Evolutionary conservation across 2,888 invertebrate species (phyloP), one percentile per base, ranked within the genome.

Genomic region (Apotomis capreana): DNA sequence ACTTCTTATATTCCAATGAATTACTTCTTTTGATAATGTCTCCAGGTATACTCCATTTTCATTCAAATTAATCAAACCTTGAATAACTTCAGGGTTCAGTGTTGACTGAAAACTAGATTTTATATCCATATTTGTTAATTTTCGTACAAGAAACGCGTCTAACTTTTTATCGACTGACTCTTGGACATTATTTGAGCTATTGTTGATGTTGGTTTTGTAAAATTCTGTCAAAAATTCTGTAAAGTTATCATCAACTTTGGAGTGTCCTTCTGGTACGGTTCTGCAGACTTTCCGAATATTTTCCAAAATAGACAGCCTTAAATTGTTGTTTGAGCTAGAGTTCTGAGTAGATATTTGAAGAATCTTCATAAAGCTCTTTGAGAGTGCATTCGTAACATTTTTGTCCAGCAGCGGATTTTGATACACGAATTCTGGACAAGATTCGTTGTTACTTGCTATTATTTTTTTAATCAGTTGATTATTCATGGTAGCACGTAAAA

Each of bases 311-410:
- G 87, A 82, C 12, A 81, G 68, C 8, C 90, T 81, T 63, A 91
- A 75, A 72, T 86, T 89, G 63, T 82, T 86, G 72, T 88, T 88
- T 2, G 84, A 76, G 59, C 83, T 85, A 1, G 83, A 79, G 76
- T 83, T 86, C 70, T 84, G 81, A 65, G 83, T 80, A 12, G 89
- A 84, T 46, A 84, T 77, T 5, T 82, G 83, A 2, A 92, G 80
- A 64, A 91, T 87, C 75, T 88, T 88, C 2, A 92, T 80, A 69
- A 91, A 88, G 80, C 90, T 89, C 75, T 83, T 89, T 1, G 92
- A 84, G 26, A 92, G 79, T 5, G 85, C 84, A 57, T 78, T 79
- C 0, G 91, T 85, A 3, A 91, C 87, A 52, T 87, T 85, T 79
- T 77, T 84, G 72, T 92, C 90, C 0, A 92, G 77, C 10, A 91